Evolutionary conservation across 2,113 vertebrate genomes (phyloP).

Genomic region (Ursus arctos): DNA sequence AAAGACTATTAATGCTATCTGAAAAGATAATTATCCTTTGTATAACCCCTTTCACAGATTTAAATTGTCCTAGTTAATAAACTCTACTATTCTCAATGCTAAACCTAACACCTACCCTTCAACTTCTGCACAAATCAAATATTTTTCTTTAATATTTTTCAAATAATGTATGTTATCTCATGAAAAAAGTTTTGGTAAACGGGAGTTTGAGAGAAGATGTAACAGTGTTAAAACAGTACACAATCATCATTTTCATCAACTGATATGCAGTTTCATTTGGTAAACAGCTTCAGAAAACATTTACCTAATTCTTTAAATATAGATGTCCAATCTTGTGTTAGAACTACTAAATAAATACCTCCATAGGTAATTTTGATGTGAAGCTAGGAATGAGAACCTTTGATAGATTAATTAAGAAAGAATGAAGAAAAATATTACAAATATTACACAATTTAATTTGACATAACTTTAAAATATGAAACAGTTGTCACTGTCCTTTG

Average conservation of each 20-base stretch:
- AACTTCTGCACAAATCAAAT: conserved; percentile 7
- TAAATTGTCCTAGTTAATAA: conserved; percentile 6
- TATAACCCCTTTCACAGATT: background rate
- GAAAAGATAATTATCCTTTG: background rate
- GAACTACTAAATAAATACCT: conserved; percentile 30
- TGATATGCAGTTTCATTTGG: background rate
- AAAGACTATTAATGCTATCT: background rate
- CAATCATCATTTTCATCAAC: background rate
- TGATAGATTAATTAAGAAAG: background rate
- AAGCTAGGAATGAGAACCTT: background rate
- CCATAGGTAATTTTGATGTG: background rate
- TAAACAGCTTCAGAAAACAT: background rate
- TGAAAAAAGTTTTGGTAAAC: background rate
- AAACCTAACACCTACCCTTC: background rate
- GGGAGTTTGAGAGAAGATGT: background rate
- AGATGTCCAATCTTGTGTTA: background rate
- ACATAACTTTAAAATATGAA: background rate
- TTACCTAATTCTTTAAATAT: background rate
- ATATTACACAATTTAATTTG: background rate
- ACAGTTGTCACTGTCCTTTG: background rate
- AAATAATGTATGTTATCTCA: background rate
- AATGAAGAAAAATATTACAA: background rate
- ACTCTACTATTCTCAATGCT: background rate
- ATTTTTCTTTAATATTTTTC: background rate
- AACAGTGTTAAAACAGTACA: background rate